phyloP scores from a whole-genome alignment of 37 sponge, comb jelly and placozoan genomes.

The Halisarca cf. caerulea region DNA sequence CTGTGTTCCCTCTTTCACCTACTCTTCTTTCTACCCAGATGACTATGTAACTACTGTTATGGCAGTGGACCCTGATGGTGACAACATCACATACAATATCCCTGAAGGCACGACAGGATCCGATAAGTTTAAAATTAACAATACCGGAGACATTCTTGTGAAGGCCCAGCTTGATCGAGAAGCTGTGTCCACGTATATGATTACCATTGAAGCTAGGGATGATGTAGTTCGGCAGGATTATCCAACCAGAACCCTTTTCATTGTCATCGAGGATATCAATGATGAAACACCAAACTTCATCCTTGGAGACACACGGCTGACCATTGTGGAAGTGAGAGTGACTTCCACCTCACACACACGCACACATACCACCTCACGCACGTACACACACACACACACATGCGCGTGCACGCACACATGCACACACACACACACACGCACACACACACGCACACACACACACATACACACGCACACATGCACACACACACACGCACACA shows the following conservation, averaged over 20 bases:
- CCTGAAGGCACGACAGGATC: neutral
- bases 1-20: neutral
- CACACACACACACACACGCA: too few relatives aligned
- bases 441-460: too few relatives aligned
- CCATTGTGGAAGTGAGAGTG: neutral
- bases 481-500: too few relatives aligned
- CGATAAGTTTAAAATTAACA: neutral
- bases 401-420: too few relatives aligned
- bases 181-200: neutral
- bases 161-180: constrained; percentile 1
- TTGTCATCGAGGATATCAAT: neutral
- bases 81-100: neutral
- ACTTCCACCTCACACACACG: too few relatives aligned
- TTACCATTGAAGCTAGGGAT: neutral
- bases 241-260: neutral
- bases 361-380: too few relatives aligned
- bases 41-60: neutral
- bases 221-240: neutral
- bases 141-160: neutral
- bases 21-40: neutral
- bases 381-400: too few relatives aligned
- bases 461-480: too few relatives aligned
- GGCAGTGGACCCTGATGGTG: neutral
- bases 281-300: neutral
- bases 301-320: neutral